Evolutionary conservation across 2,797 vertebrate species (phyloP), one percentile per base, ranked within the genome.

Genomic region (Cichlasoma orientale): DNA sequence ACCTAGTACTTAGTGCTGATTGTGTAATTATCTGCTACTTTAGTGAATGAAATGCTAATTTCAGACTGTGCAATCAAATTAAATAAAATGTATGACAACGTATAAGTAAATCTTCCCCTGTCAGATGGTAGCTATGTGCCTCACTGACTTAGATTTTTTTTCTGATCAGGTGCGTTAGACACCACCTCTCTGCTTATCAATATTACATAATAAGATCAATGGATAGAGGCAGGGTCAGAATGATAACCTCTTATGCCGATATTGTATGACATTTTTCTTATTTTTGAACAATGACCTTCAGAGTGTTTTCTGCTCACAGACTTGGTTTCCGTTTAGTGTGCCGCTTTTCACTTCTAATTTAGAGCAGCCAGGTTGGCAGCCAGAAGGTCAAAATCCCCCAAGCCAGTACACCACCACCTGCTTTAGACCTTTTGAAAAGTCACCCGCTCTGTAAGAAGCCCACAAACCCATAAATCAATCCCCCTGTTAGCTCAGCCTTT

Each of bases 391-490:
- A 52, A 74, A 41, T 68, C 66, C 77, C 74, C 31, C 0, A 21
- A 76, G 74, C 54, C 13, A 44, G 47, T 23, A 5, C 71, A 76
- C 61, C 80, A 33, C 80, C 78, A 66, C 74, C 80, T 75, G 84
- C 29, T 69, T 56, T 4, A 16, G 38, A 52, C 73, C 52, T 74
- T 75, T 63, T 56, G 78, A 80, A 81, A 74, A 72, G 56, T 66
- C 21, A 27, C 38, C 50, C 50, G 9, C 68, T 27, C 75, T 54
- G 27, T 66, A 25, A 78, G 76, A 69, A 56, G 54, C 58, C 77
- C 19, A 50, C 70, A 75, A 70, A 73, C 74, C 85, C 68, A 73
- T 25, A 83, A 69, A 86, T 84, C 74, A 63, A 78, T 71, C 25
- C 50, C 53, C 61, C 72, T 13, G 50, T 78, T 6, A 25, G 41